These are phyloP conservation scores for Conops quadrifasciatus DNA, from an alignment of 2,888 invertebrate species.

Conservation along the genomic window DNA sequence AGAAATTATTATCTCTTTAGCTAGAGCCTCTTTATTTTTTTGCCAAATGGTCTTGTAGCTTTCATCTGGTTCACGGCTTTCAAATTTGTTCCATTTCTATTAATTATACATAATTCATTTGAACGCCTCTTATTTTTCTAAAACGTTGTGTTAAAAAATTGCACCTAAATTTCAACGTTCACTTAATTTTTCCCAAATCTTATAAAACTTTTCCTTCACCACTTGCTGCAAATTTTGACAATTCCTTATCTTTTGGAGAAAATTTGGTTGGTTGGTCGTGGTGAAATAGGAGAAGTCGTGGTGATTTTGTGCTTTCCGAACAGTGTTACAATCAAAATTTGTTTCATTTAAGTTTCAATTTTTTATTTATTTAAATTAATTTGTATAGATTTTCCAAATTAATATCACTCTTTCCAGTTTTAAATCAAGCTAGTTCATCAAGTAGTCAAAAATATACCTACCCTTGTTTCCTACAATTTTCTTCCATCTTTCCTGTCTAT, in stretches of 20 bases:
- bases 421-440: no score
- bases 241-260: slow-evolving; percentile 7
- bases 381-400: no score
- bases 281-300: background rate
- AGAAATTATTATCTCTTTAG: slow-evolving; percentile 25
- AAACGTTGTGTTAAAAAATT: background rate
- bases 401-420: no score
- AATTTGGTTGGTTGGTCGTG: background rate
- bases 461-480: no score
- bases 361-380: background rate
- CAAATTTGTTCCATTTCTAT: background rate
- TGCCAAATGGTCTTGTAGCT: slow-evolving; percentile 10
- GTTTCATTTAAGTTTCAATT: background rate
- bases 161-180: slow-evolving; percentile 1
- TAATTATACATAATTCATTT: background rate
- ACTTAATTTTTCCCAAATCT: slow-evolving; percentile 1
- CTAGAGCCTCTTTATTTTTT: slow-evolving; percentile 2
- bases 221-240: slow-evolving; percentile 27
- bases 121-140: background rate
- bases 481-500: no score
- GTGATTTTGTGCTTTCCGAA: background rate
- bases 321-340: background rate
- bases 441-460: no score
- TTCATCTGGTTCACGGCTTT: slow-evolving; percentile 4
- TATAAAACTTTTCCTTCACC: background rate